Evolutionary conservation across 2,113 vertebrate species (phyloP).

Genomic region (Ageneiosus marmoratus): DNA sequence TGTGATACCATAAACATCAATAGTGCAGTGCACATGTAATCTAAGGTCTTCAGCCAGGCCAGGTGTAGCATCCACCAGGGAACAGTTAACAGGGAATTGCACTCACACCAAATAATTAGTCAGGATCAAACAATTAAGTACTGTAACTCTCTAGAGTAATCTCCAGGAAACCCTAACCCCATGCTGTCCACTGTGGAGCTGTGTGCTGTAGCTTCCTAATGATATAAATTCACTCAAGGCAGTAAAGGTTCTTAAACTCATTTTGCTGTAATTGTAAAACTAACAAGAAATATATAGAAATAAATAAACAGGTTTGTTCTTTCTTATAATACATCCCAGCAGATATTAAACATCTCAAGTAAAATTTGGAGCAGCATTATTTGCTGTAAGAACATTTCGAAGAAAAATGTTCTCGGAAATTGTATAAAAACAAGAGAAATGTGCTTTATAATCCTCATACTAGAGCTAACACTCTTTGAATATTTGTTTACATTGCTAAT

Average conservation of each 20-base stretch:
- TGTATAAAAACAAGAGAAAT: neutral
- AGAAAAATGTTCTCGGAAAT: neutral
- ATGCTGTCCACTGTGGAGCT: neutral
- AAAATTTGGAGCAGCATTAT: neutral
- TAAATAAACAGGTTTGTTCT: neutral
- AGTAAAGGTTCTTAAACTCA: neutral
- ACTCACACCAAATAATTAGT: constrained; percentile 3
- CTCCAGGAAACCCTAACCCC: neutral
- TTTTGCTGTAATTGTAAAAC: neutral
- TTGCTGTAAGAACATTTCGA: neutral
- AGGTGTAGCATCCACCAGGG: neutral
- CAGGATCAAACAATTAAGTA: constrained; percentile 1
- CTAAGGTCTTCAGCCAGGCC: neutral
- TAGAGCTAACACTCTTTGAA: neutral
- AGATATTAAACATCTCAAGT: neutral
- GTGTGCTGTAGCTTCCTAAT: neutral
- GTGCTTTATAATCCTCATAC: neutral
- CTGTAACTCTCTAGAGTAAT: neutral
- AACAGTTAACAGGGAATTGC: constrained; percentile 4
- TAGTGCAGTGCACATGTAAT: neutral
- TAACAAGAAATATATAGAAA: neutral
- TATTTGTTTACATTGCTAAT: neutral
- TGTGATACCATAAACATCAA: constrained; percentile 15
- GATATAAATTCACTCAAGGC: neutral
- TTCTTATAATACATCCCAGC: neutral